Evolutionary conservation across 2,888 invertebrate species (phyloP).

Genomic region (Eupeodes luniger): DNA sequence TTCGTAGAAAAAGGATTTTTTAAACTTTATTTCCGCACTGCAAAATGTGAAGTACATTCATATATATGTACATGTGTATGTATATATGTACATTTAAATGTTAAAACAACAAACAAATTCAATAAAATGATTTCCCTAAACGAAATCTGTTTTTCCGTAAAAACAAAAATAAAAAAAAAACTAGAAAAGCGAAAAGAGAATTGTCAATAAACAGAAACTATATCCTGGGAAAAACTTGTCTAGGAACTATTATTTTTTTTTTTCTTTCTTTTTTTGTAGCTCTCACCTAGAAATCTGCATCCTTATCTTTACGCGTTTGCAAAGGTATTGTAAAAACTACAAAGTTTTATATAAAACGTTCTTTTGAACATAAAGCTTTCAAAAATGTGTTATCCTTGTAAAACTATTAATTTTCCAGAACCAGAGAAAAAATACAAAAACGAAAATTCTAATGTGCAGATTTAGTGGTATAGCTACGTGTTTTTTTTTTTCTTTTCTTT

Average conservation of each 20-base stretch:
- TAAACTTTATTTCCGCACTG: too few species aligned
- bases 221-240: neutral
- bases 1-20: too few species aligned
- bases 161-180: neutral
- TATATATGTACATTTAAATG: too few species aligned
- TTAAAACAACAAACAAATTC: neutral
- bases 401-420: slow-evolving; percentile 64
- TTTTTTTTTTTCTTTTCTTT: neutral
- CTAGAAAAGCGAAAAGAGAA: neutral
- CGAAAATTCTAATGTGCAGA: neutral
- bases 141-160: neutral
- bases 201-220: neutral
- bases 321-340: neutral
- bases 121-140: neutral
- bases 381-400: slow-evolving; percentile 64
- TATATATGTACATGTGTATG: too few species aligned
- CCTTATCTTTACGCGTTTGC: neutral
- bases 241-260: neutral
- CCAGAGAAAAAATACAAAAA: slow-evolving; percentile 26
- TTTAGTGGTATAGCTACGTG: neutral
- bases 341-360: neutral
- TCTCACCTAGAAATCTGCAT: neutral
- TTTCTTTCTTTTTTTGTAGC: neutral
- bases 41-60: too few species aligned
- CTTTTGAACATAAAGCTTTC: slow-evolving; percentile 38